Conservation (phyloP, 1,140 invertebrate genomes). For the Pemphigus obesinymphae region DNA sequence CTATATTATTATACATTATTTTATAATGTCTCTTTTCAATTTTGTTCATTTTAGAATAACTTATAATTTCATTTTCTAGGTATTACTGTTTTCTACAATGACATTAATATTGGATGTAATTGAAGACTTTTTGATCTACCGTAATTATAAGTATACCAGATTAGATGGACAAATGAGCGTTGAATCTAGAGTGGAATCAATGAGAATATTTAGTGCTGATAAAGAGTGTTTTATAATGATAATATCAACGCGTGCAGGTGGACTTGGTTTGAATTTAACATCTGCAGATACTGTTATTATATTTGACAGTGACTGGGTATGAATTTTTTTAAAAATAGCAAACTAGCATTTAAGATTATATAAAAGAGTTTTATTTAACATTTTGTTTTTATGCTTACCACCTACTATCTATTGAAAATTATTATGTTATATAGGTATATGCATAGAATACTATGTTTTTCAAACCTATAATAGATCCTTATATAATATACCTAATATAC, state of each 20-base stretch:
- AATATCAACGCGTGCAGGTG: constrained; percentile 61
- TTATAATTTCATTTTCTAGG: constrained; percentile 46
- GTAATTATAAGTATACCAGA: constrained; percentile 57
- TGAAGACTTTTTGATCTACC: constrained; percentile 62
- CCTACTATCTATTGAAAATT: too few species aligned
- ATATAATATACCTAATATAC: too few species aligned
- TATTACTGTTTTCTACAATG: constrained; percentile 70
- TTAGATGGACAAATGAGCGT: constrained; percentile 59
- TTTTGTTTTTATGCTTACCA: too few species aligned
- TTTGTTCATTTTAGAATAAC: too few species aligned
- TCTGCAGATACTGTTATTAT: constrained; percentile 74
- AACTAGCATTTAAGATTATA: not conserved
- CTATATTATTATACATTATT: too few species aligned
- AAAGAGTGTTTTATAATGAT: constrained; percentile 58
- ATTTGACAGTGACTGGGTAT: constrained; percentile 68
- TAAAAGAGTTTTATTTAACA: too few species aligned
- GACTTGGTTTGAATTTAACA: constrained; percentile 69
- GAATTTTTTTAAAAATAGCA: not conserved
- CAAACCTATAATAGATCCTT: too few species aligned
- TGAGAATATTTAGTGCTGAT: constrained; percentile 57
- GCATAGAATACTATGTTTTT: too few species aligned
- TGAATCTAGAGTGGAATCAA: constrained; percentile 50
- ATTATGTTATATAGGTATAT: too few species aligned
- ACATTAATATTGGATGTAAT: constrained; percentile 64
- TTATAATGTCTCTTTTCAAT: too few species aligned